These are phyloP conservation scores for Coelopa frigida DNA, from an alignment of 1,140 invertebrate genomes.

Conservation along the genomic window DNA sequence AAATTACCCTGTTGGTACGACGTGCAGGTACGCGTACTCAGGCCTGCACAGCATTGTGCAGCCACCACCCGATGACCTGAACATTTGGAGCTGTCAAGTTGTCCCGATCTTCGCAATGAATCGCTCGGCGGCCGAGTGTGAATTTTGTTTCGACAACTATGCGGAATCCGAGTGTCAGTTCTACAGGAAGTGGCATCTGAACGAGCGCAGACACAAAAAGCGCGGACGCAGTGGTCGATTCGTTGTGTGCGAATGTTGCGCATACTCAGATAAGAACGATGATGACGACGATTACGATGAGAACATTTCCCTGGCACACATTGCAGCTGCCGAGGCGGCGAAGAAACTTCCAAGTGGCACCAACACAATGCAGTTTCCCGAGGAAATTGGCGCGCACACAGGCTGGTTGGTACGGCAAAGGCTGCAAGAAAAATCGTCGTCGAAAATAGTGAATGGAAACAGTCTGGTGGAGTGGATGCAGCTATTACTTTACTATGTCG, in stretches of 20 bases:
- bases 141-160: constrained; percentile 51
- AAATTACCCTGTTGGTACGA: constrained; percentile 42
- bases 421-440: constrained; percentile 49
- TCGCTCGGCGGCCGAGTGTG: constrained; percentile 44
- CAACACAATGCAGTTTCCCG: constrained; percentile 33
- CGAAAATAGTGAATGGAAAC: too few species aligned
- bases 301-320: constrained; percentile 43
- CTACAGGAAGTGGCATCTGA: constrained; percentile 45
- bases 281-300: constrained; percentile 42
- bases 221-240: constrained; percentile 46
- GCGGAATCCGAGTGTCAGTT: constrained; percentile 50
- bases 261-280: constrained; percentile 45
- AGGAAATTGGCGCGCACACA: constrained; percentile 45
- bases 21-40: constrained; percentile 53
- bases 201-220: constrained; percentile 41
- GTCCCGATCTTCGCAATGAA: constrained; percentile 42
- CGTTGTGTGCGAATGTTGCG: constrained; percentile 52
- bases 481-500: too few species aligned
- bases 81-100: constrained; percentile 38
- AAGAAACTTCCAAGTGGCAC: constrained; percentile 41
- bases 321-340: constrained; percentile 35
- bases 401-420: constrained; percentile 55
- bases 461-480: too few species aligned
- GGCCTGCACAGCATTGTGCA: constrained; percentile 57
- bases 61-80: constrained; percentile 46